These are phyloP conservation scores for Myrmecophaga tridactyla DNA, from an alignment of 2,113 vertebrate species.

Conservation along the genomic window DNA sequence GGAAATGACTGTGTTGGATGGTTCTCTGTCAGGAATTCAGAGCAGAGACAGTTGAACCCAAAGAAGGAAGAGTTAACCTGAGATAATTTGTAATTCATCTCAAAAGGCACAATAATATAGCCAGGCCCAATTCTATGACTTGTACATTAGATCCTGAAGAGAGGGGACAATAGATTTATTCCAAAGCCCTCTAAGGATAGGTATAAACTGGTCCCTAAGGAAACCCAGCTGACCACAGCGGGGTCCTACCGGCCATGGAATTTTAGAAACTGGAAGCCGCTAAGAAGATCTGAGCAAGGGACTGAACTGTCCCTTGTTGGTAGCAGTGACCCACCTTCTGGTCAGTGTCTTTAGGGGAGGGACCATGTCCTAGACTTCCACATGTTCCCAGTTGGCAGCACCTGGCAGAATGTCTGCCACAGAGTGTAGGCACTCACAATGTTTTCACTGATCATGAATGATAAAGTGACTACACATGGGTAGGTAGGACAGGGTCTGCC, in stretches of 20 bases:
- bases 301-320: not conserved
- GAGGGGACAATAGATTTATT: not conserved
- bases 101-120: rapidly evolving
- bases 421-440: not conserved
- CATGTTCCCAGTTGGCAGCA: rapidly evolving
- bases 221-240: not conserved
- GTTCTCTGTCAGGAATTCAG: not conserved
- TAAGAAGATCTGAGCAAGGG: rapidly evolving
- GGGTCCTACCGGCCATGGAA: no score
- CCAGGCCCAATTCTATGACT: not conserved
- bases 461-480: no score
- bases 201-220: no score
- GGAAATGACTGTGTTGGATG: rapidly evolving
- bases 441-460: not conserved
- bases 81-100: no score
- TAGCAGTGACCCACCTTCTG: rapidly evolving
- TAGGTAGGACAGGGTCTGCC: not conserved
- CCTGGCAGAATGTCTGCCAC: not conserved
- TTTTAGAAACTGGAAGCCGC: rapidly evolving
- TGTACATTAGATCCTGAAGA: no score
- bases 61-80: rapidly evolving
- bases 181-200: not conserved
- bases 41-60: no score
- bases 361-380: not conserved
- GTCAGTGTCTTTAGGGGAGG: not conserved